Evolutionary conservation across 2,113 vertebrate species (phyloP), one percentile per base, ranked within the genome.

Genomic region (Dipodomys stephensi): DNA sequence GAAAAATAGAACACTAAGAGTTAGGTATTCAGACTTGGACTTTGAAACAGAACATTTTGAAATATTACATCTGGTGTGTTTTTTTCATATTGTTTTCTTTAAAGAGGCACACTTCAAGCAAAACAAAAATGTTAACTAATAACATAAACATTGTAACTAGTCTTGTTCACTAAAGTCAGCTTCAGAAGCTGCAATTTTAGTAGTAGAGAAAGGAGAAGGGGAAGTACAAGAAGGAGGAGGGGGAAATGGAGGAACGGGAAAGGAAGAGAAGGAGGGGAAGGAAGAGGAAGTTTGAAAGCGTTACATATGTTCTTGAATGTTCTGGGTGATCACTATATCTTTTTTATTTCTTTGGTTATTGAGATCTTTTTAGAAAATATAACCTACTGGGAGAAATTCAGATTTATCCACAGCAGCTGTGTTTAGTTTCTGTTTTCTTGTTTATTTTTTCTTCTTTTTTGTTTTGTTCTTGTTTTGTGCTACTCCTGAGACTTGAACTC

Each of bases 1-100:
- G 96, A 88, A 94, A 97, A 97, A 97, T 90, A 90, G 96, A 97
- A 96, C n/a, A 65, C 96, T 95, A 97, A 94, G 97, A 96, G 25
- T 49, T 93, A 86, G 87, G 13, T 57, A 86, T 93, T 87, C 23
- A 69, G 22, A 4, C 22, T 46, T 49, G 65, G 27, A 3, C 85
- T 97, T 94, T 88, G 87, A 94, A 92, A 84, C 22, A 88, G 32
- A 90, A 78, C 73, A 93, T 94, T 94, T 82, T 90, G 88, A 87
- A 96, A 96, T 74, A 82, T 85, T 79, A 72, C 83, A 28, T 65
- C 39, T 89, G 39, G 93, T 78, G 65, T 93, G 81, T 65, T 95
- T 88, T 88, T 7, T 5, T 89, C 12, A 35, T 87, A 87, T 89
- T 65, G 44, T 85, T 93, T 88, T 77, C 93, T 53, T 87, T 90